Evolutionary conservation across 1,140 invertebrate genomes (phyloP), one percentile per base, ranked within the genome.

Genomic region (Sinella curviseta): DNA sequence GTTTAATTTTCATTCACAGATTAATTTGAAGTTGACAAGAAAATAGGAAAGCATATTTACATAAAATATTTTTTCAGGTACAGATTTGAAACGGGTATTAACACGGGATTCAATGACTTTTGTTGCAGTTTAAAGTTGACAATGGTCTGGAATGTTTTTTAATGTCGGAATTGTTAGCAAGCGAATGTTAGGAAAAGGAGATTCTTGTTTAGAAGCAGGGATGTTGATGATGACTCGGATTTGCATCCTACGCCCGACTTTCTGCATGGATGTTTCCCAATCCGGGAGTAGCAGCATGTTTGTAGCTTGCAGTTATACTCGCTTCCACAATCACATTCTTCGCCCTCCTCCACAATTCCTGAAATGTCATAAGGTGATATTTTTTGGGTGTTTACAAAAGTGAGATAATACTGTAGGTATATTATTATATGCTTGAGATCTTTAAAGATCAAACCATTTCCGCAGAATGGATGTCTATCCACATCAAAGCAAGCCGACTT

Each of bases 311-410:
- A 84, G 1, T 70, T 55, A 24, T 39, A 33, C 35, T 80, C 83
- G 76, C 73, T 80, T 24, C 83, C 83, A 75, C 83, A 84, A 36
- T 84, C 83, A 73, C 83, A 84, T 30, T 84, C 83, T 48, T 84
- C 83, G 1, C 83, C 80, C 2, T 81, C 81, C 78, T 84, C 83
- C 0, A 80, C 65, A 70, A 80, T n/a, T 77, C 83, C 82, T 16
- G 74, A 33, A 35, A 65, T 39, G 17, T 34, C 0, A 65, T 36
- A 48, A 82, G 4, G n/a, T n/a, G n/a, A 28, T 26, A 74, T 17
- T 48, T 55, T 16, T 77, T 28, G 70, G n/a, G 34, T 75, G 39
- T 12, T 8, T 14, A 74, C 16, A n/a, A 76, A 35, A 39, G n/a
- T 33, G 17, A 77, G 31, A 36, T 78, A 20, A 75, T 75, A 12